phyloP scores from a whole-genome alignment of 2,888 invertebrate species.

The Alviniconcha strummeri region DNA sequence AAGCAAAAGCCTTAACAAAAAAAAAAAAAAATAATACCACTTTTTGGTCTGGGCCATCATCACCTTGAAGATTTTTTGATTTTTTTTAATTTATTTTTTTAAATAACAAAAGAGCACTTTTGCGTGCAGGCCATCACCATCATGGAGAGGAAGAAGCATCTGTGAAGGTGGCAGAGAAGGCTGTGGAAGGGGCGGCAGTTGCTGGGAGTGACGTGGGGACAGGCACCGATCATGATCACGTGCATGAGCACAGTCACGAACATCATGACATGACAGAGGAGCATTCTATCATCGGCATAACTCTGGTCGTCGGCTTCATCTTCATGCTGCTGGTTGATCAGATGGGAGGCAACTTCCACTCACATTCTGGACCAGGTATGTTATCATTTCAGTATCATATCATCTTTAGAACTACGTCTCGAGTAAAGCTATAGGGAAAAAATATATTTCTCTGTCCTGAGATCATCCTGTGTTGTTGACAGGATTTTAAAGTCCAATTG shows the following conservation, averaged over 20 bases:
- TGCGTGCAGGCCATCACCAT: slow-evolving; percentile 6
- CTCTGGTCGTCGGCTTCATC: slow-evolving; percentile 95
- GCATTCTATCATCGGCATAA: slow-evolving; percentile 91
- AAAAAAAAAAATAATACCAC: no score
- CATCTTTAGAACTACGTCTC: no score
- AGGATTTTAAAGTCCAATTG: no score
- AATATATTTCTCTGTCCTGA: no score
- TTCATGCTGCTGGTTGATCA: slow-evolving; percentile 99
- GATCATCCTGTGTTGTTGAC: no score
- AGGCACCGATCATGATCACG: slow-evolving; percentile 8
- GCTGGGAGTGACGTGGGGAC: slow-evolving; percentile 11
- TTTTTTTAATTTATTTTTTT: no score
- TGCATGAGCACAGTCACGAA: slow-evolving; percentile 37
- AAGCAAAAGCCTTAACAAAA: no score
- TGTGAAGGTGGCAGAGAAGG: slow-evolving; percentile 28
- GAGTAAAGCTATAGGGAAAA: no score
- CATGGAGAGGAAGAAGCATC: slow-evolving; percentile 4
- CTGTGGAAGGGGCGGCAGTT: slow-evolving; percentile 25
- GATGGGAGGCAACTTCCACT: slow-evolving; percentile 72
- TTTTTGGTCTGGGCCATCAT: no score
- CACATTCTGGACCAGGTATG: slow-evolving; percentile 51
- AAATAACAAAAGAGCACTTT: no score
- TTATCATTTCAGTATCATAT: no score
- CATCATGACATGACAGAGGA: slow-evolving; percentile 76
- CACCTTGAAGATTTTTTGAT: no score